phyloP scores from a whole-genome alignment of 2,888 invertebrate species.

The Luffia ferchaultella region DNA sequence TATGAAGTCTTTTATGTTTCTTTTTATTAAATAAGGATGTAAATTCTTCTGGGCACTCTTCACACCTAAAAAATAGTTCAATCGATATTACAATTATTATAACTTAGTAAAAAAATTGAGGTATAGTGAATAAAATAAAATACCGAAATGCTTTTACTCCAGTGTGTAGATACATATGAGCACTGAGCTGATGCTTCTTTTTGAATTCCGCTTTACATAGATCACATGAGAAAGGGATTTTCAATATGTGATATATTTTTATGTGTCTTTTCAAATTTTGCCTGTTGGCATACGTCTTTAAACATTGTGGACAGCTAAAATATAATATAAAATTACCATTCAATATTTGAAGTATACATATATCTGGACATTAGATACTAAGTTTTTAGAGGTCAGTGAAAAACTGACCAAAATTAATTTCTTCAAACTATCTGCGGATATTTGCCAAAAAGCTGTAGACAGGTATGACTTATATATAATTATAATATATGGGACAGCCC shows the following conservation, averaged over 20 bases:
- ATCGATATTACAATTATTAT: neutral
- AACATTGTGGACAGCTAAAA: constrained; percentile 54
- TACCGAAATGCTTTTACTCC: constrained; percentile 51
- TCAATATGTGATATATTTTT: constrained; percentile 35
- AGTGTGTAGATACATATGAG: constrained; percentile 66
- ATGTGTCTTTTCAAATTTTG: constrained; percentile 68
- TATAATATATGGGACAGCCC: too few relatives aligned
- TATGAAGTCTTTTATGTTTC: constrained; percentile 52
- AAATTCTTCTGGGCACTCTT: constrained; percentile 58
- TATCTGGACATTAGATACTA: too few relatives aligned
- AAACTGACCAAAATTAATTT: too few relatives aligned
- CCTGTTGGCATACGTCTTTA: constrained; percentile 51
- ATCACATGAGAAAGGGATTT: constrained; percentile 50
- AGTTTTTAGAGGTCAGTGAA: too few relatives aligned
- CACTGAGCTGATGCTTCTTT: constrained; percentile 62
- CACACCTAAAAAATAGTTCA: constrained; percentile 46
- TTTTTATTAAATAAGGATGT: constrained; percentile 46
- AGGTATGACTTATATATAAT: too few relatives aligned
- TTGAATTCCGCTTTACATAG: constrained; percentile 58
- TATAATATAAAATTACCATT: constrained; percentile 3
- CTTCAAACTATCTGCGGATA: too few relatives aligned
- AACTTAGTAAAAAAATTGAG: neutral
- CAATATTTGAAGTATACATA: too few relatives aligned
- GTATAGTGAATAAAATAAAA: constrained; percentile 1
- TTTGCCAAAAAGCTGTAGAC: too few relatives aligned